Conservation (phyloP, 2,113 vertebrate genomes). For the Rhinopomastus cyanomelas region DNA sequence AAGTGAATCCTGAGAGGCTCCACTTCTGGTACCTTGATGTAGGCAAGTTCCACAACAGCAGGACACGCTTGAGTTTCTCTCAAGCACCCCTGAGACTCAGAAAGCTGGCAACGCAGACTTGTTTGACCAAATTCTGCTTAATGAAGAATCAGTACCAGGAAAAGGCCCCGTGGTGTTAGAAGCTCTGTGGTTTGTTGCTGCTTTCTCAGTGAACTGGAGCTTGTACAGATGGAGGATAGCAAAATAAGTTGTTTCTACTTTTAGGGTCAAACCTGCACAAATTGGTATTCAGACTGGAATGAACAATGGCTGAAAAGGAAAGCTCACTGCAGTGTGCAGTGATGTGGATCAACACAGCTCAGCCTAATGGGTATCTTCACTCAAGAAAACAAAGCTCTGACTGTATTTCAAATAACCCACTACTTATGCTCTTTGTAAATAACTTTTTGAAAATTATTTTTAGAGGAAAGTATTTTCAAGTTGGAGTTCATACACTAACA, state of each 20-base stretch:
- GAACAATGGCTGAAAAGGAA: not conserved
- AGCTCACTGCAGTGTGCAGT: constrained; percentile 9
- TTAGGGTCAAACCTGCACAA: constrained; percentile 21
- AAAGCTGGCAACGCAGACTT: not conserved
- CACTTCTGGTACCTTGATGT: not conserved
- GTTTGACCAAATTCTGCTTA: not conserved
- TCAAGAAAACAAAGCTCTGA: constrained; percentile 35
- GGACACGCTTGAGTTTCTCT: not conserved
- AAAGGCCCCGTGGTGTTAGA: not conserved
- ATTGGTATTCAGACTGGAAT: constrained; percentile 17
- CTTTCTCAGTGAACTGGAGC: not conserved
- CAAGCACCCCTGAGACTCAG: not conserved
- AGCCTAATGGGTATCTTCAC: constrained; percentile 3
- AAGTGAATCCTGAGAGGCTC: not conserved
- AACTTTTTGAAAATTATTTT: not conserved
- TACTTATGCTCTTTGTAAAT: not conserved
- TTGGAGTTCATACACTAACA: not conserved
- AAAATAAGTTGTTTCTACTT: constrained; percentile 39
- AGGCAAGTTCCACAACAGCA: not conserved
- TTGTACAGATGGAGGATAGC: not conserved
- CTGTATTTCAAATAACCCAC: constrained; percentile 18
- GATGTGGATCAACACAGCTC: constrained; percentile 12
- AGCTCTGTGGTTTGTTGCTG: not conserved
- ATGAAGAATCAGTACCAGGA: not conserved
- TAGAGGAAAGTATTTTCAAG: constrained; percentile 1